phyloP scores from a whole-genome alignment of 2,797 vertebrate species.

The Karalla daura region DNA sequence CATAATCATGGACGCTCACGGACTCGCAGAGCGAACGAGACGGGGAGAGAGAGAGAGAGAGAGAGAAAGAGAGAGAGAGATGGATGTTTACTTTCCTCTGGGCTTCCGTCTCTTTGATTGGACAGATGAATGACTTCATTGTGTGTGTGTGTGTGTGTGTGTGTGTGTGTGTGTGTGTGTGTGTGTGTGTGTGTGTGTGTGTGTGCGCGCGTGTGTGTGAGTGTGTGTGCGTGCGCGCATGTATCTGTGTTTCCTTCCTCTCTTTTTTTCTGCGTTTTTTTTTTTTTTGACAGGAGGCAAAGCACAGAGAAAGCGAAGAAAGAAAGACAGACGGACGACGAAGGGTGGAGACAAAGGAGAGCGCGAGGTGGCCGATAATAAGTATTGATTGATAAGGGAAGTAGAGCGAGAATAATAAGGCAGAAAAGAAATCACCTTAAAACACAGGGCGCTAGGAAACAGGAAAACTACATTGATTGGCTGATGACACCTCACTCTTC shows the following conservation, averaged over 20 bases:
- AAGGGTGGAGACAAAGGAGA: constrained; percentile 19
- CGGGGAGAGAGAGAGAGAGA: constrained; percentile 23
- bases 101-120: constrained; percentile 80
- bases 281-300: constrained; percentile 18
- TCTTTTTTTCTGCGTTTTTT: constrained; percentile 2
- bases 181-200: constrained; percentile 45
- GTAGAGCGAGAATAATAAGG: constrained; percentile 74
- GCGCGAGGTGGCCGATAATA: constrained; percentile 63
- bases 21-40: constrained; percentile 42
- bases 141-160: constrained; percentile 53
- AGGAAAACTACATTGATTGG: constrained; percentile 64
- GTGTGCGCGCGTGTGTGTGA: constrained; percentile 30
- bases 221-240: constrained; percentile 55
- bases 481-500: constrained; percentile 54
- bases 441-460: constrained; percentile 55
- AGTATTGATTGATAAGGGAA: constrained; percentile 76
- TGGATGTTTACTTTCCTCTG: constrained; percentile 76
- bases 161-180: constrained; percentile 55
- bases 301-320: constrained; percentile 2
- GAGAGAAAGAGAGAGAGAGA: constrained; percentile 57
- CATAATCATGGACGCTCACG: constrained; percentile 76
- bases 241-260: constrained; percentile 26
- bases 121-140: constrained; percentile 81
- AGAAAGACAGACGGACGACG: background rate
- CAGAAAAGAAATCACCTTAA: constrained; percentile 48